Base-by-base conservation (phyloP, 1,140 invertebrate species). In the Arion vulgaris region DNA sequence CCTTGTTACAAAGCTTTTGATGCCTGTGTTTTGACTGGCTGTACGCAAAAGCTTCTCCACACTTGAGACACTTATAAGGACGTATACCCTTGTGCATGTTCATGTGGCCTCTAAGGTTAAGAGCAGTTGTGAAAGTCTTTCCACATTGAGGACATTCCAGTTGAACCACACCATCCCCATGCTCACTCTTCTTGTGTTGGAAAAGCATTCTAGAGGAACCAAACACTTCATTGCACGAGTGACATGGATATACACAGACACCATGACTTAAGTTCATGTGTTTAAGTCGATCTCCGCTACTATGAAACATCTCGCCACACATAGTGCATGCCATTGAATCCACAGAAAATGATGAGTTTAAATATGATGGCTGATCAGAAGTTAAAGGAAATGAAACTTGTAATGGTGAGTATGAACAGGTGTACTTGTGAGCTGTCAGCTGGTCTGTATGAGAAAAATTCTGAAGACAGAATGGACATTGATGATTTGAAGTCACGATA, bases 1-100 rank as follows among this genome's bases (percentile, higher is more conserved):
- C 41, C 45, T 45, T 66, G 19, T 34, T 51, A 38, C 74, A 76
- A 9, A 76, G 45, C 32, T 76, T 76, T 38, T 76, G 74, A 38
- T 76, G 74, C 36, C 74, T 51, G 49, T 76, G 74, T 57, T 76
- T 76, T 5, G 74, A 76, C 32, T 76, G 74, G 45, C 74, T 76
- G 36, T 76, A 76, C 4, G 74, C 74, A 57, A 76, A 76, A 34
- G 74, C 41, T 76, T 76, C 74, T 53, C 74, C 74, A 38, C 74
- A 76, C 49, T 53, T 57, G 7, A 34, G 28, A 57, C 74, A 76
- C 49, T 51, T 76, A 32, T 76, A 76, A n/a, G 74, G 74, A 28
- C 51, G 45, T 2, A 41, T 32, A 15, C 74, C 74, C 39, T 53
- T 76, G n/a, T 76, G 74, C 51, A 57, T 76, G 45, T 76, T 76